phyloP scores from a whole-genome alignment of 2,888 invertebrate species.

The Pemphredon lugubris region DNA sequence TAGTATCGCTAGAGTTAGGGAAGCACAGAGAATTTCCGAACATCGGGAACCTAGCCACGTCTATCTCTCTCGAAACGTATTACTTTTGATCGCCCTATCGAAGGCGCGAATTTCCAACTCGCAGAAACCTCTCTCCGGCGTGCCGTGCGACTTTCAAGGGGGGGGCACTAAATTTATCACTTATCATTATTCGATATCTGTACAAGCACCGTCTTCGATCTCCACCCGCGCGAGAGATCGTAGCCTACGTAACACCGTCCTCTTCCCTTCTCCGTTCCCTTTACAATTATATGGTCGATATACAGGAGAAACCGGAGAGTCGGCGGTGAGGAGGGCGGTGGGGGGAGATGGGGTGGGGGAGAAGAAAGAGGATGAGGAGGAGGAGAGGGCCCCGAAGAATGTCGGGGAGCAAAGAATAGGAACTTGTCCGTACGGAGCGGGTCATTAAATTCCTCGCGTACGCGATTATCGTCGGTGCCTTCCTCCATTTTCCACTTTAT shows the following conservation, averaged over 20 bases:
- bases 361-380: conserved; percentile 15
- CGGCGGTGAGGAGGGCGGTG: conserved; percentile 18
- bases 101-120: conserved; percentile 2
- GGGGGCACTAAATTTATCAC: conserved; percentile 1
- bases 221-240: background rate
- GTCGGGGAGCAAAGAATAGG: conserved; percentile 10
- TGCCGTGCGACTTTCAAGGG: background rate
- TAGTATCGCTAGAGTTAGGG: too few species aligned
- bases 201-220: conserved; percentile 6
- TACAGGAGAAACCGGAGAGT: conserved; percentile 3
- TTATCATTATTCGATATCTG: conserved; percentile 9
- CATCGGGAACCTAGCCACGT: too few species aligned
- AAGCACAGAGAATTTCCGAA: too few species aligned
- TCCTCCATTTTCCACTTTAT: conserved; percentile 44
- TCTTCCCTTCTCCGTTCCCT: background rate
- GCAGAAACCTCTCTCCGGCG: conserved; percentile 5
- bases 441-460: conserved; percentile 48
- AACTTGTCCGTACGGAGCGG: conserved; percentile 18
- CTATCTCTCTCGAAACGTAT: too few species aligned
- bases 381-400: conserved; percentile 18
- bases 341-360: conserved; percentile 3
- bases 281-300: background rate
- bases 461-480: conserved; percentile 38
- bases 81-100: too few species aligned
- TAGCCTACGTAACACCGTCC: background rate